Base-by-base conservation (phyloP, 2,113 vertebrate genomes). In the Naja naja region DNA sequence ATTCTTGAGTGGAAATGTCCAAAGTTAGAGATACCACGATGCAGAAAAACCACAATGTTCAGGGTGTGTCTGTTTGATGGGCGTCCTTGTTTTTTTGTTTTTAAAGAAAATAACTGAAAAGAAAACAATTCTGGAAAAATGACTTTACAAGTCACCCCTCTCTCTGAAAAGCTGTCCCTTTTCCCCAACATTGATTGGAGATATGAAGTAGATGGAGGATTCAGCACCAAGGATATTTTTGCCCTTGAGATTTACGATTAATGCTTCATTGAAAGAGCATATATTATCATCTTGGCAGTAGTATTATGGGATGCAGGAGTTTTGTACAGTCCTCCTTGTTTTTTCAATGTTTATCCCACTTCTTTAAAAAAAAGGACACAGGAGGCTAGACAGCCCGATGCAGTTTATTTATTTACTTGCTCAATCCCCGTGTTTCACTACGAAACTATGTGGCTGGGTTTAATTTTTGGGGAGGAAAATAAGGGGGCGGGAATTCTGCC, bases 1-100 rank as follows among this genome's bases (percentile, higher is more conserved):
- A 91, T 93, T 94, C 94, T 93, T 11, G 94, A 95, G 56, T 56
- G 88, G 90, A 39, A 90, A 53, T 6, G 87, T 93, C 91, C 91
- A 25, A 69, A 12, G 89, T 89, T 64, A 69, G 88, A 23, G 27
- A 87, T 9, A 9, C 74, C 0, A 0, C 45, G 86, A 81, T 8
- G 5, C 0, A 0, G 56, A 7, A 27, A 25, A 18, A 4, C 0
- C 22, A 0, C 89, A 23, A 85, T 53, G 60, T 27, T 2, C 25
- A 12, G 22, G n/a, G n/a, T n/a, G n/a, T 20, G 20, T 56, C 55
- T 56, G 22, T 56, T 56, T 23, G 55, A 56, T 56, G 55, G 22
- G 2, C 1, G 10, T 60, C 27, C 11, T 64, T 25, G 2, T 64
- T 9, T 52, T 11, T 90, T 25, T 0, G 47, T 93, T 64, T 16